phyloP scores from a whole-genome alignment of 2,888 invertebrate species.

The Eumacrocentrus americanus region DNA sequence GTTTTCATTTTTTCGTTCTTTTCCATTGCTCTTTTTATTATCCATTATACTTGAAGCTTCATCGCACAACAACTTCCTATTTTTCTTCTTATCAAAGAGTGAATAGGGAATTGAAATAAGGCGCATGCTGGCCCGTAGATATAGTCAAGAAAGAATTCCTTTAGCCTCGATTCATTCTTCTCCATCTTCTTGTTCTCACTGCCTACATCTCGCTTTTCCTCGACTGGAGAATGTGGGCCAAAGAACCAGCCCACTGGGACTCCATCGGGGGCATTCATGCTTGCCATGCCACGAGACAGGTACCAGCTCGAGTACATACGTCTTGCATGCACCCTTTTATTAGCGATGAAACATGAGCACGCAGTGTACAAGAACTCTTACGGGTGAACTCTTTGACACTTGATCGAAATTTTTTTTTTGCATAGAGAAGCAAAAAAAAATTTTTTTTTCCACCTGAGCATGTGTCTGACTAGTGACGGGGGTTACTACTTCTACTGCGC shows the following conservation, averaged over 20 bases:
- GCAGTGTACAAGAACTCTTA: not conserved
- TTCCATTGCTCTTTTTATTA: too few species aligned
- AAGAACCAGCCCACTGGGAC: constrained; percentile 11
- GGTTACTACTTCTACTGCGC: not conserved
- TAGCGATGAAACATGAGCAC: constrained; percentile 1
- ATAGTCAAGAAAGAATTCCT: not conserved
- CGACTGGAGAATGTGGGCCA: constrained; percentile 9
- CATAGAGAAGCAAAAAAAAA: too few species aligned
- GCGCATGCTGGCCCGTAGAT: not conserved
- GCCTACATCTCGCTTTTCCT: not conserved
- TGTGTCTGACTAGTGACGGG: not conserved
- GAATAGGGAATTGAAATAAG: not conserved
- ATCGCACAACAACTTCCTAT: not conserved
- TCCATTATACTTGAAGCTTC: too few species aligned
- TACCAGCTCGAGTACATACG: constrained; percentile 2
- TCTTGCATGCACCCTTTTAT: constrained; percentile 7
- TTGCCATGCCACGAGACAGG: constrained; percentile 1
- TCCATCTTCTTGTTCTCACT: too few species aligned
- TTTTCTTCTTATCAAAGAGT: not conserved
- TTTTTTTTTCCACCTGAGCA: too few species aligned
- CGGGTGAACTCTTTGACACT: too few species aligned
- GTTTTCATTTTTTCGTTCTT: too few species aligned
- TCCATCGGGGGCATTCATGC: constrained; percentile 2
- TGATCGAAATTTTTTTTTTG: too few species aligned
- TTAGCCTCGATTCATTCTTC: not conserved